Conservation (phyloP, 2,113 vertebrate genomes). For the Mobula hypostoma region DNA sequence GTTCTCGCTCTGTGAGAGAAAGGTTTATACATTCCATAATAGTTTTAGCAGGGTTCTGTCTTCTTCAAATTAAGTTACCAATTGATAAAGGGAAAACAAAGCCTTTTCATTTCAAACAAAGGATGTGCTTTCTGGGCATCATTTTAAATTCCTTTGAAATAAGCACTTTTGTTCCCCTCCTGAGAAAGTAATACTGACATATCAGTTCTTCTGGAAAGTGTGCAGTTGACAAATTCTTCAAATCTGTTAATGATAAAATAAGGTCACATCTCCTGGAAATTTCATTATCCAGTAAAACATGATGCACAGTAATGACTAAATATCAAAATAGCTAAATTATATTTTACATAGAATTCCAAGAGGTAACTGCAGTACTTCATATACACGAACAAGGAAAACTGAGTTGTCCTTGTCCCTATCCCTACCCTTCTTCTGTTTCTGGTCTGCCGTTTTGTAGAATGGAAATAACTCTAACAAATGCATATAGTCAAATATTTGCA, state of each 20-base stretch:
- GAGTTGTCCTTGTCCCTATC: not conserved
- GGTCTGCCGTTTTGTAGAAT: not conserved
- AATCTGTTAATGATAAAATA: not conserved
- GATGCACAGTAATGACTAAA: not conserved
- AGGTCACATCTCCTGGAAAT: not conserved
- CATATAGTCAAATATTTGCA: not conserved
- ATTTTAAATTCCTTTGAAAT: slow-evolving; percentile 25
- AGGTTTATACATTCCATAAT: not conserved
- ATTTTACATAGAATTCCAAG: not conserved
- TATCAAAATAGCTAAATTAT: not conserved
- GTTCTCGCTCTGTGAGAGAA: not conserved
- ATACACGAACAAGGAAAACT: not conserved
- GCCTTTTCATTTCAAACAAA: slow-evolving; percentile 18
- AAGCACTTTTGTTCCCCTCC: slow-evolving; percentile 25
- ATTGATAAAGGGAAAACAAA: not conserved
- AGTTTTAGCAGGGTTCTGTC: not conserved
- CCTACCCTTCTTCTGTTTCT: not conserved
- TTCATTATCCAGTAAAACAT: not conserved
- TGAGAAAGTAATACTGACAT: not conserved
- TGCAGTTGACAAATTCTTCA: not conserved
- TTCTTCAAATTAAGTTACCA: not conserved
- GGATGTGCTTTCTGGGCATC: slow-evolving; percentile 7
- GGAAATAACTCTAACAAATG: not conserved
- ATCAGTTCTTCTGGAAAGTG: not conserved
- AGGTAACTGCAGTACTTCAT: not conserved